phyloP scores from a whole-genome alignment of 2,797 vertebrate genomes.

The Cyprinella venusta region DNA sequence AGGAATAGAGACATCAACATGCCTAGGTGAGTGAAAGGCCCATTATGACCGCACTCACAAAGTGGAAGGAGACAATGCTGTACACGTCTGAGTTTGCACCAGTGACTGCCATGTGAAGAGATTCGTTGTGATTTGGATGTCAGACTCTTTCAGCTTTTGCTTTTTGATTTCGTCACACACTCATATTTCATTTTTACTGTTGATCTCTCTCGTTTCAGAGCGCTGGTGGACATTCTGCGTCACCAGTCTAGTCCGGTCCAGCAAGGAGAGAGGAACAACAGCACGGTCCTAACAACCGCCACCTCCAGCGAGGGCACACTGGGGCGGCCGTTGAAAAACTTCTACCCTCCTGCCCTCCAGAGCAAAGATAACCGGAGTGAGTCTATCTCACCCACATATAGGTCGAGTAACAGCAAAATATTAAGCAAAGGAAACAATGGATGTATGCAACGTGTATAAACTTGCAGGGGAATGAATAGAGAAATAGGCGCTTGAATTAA shows the following conservation, averaged over 20 bases:
- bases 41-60: not conserved
- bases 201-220: slow-evolving; percentile 70
- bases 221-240: slow-evolving; percentile 89
- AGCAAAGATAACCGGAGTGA: slow-evolving; percentile 89
- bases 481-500: not conserved
- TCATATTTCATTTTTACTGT: not conserved
- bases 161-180: not conserved
- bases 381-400: slow-evolving; percentile 57
- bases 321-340: slow-evolving; percentile 83
- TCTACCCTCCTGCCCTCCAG: slow-evolving; percentile 83
- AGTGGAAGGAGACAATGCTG: slow-evolving; percentile 3
- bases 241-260: slow-evolving; percentile 87
- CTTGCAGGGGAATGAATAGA: not conserved
- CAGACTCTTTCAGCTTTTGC: not conserved
- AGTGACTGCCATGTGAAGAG: not conserved
- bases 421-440: not conserved
- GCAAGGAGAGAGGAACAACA: slow-evolving; percentile 85
- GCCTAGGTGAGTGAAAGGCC: slow-evolving; percentile 79
- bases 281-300: slow-evolving; percentile 71
- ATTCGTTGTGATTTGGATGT: not conserved
- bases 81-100: slow-evolving; percentile 9
- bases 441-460: not conserved
- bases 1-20: slow-evolving; percentile 88
- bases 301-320: slow-evolving; percentile 74
- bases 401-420: not conserved